phyloP scores from a whole-genome alignment of 1,140 invertebrate genomes.

The Sarcophaga bullata region DNA sequence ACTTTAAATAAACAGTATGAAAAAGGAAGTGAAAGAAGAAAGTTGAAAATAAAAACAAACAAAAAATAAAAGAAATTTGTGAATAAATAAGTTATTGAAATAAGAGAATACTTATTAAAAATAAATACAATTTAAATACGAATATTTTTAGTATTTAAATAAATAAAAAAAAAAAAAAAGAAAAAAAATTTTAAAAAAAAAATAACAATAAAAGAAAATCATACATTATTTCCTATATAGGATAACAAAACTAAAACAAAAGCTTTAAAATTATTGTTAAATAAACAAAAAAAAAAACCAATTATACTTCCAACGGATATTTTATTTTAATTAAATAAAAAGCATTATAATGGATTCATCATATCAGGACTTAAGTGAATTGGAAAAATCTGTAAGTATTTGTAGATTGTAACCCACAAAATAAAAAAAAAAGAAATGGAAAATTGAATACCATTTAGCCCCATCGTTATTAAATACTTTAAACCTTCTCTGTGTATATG shows the following conservation, averaged over 20 bases:
- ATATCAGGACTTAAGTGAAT: slow-evolving; percentile 60
- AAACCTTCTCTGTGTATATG: neutral
- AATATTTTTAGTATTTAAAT: neutral
- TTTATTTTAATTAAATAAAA: neutral
- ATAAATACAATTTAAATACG: too few relatives aligned
- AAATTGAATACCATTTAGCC: too few relatives aligned
- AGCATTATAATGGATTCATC: slow-evolving; percentile 45
- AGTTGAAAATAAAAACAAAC: neutral
- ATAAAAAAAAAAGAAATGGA: too few relatives aligned
- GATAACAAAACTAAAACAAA: too few relatives aligned
- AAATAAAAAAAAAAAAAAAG: neutral
- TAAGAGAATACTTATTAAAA: neutral
- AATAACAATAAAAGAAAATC: slow-evolving; percentile 42
- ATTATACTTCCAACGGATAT: too few relatives aligned
- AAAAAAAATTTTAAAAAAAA: neutral
- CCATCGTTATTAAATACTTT: neutral
- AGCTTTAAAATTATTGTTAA: too few relatives aligned
- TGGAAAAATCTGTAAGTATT: slow-evolving; percentile 62
- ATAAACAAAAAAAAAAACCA: too few relatives aligned
- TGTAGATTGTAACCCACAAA: neutral
- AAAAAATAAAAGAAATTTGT: neutral
- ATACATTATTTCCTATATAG: too few relatives aligned
- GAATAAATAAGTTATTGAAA: neutral
- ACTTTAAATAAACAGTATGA: slow-evolving; percentile 7
- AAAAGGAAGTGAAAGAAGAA: slow-evolving; percentile 18